These are phyloP conservation scores for Anneissia japonica DNA, from an alignment of 35 echinoderm and acorn worm genomes.

Conservation along the genomic window DNA sequence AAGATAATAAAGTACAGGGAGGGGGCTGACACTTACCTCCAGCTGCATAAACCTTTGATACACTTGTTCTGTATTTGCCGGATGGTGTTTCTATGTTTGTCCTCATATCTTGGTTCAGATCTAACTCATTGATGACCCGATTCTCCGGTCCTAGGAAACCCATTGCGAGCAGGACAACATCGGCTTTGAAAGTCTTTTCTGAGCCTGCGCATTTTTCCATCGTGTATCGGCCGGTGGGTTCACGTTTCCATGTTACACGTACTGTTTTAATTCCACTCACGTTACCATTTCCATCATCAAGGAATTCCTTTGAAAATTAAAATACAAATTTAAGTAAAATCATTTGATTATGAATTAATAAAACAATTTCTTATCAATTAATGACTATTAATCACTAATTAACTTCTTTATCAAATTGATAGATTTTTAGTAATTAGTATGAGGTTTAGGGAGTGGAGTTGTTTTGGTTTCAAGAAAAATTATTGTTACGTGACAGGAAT, in stretches of 20 bases:
- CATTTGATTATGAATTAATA: too few species aligned
- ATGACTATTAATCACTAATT: too few species aligned
- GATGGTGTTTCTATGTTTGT: constrained; percentile 70
- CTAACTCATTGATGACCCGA: constrained; percentile 60
- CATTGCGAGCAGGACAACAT: constrained; percentile 92
- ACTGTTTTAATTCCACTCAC: constrained; percentile 71
- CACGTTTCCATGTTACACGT: constrained; percentile 69
- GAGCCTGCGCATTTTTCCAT: constrained; percentile 83
- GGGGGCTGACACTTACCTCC: constrained; percentile 49
- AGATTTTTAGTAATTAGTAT: too few species aligned
- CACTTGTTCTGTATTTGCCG: constrained; percentile 82
- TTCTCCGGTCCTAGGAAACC: constrained; percentile 92
- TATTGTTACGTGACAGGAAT: too few species aligned
- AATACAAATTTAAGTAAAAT: neutral
- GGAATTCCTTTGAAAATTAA: constrained; percentile 56
- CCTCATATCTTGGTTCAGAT: constrained; percentile 66
- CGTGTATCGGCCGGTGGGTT: constrained; percentile 46
- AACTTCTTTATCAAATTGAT: too few species aligned
- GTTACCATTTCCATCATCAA: constrained; percentile 81
- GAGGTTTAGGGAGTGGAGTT: too few species aligned
- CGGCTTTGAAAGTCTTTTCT: constrained; percentile 86
- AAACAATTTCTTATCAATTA: too few species aligned
- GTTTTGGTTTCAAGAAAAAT: too few species aligned
- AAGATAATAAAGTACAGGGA: too few species aligned
- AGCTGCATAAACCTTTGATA: constrained; percentile 75